Evolutionary conservation across 2,797 vertebrate genomes (phyloP).

Genomic region (Garrulus glandarius): DNA sequence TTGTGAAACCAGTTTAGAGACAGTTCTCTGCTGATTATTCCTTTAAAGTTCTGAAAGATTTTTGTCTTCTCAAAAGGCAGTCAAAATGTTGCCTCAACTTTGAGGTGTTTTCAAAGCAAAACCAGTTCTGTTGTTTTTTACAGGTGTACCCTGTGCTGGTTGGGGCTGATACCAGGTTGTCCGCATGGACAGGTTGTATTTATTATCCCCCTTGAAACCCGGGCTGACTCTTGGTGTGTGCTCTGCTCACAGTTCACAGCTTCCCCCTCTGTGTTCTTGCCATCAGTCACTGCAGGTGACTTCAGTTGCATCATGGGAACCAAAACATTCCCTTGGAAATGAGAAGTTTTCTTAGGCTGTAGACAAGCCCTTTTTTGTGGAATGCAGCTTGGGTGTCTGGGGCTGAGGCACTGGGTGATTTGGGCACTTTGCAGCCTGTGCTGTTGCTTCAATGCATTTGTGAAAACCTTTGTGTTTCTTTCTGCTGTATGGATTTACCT

Average conservation of each 20-base stretch:
- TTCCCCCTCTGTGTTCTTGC: neutral
- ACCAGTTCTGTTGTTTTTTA: neutral
- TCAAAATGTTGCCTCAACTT: neutral
- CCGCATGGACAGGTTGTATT: neutral
- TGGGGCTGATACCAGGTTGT: neutral
- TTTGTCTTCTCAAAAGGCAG: neutral
- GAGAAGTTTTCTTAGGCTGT: neutral
- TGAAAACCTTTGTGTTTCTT: neutral
- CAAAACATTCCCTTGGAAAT: neutral
- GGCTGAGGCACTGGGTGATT: neutral
- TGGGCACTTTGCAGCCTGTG: neutral
- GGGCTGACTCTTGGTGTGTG: neutral
- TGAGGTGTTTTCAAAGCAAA: neutral
- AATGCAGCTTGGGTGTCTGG: neutral
- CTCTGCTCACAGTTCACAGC: neutral
- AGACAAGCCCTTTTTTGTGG: neutral
- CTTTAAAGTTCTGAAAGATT: neutral
- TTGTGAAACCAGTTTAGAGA: neutral
- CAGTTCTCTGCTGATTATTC: neutral
- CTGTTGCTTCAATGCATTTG: neutral
- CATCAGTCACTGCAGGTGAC: neutral
- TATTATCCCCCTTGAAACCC: neutral
- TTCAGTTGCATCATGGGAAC: neutral
- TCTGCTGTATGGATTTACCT: neutral
- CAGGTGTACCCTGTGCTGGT: neutral